Conservation (phyloP, 2,888 invertebrate genomes). For the Ornithoptera alexandrae region DNA sequence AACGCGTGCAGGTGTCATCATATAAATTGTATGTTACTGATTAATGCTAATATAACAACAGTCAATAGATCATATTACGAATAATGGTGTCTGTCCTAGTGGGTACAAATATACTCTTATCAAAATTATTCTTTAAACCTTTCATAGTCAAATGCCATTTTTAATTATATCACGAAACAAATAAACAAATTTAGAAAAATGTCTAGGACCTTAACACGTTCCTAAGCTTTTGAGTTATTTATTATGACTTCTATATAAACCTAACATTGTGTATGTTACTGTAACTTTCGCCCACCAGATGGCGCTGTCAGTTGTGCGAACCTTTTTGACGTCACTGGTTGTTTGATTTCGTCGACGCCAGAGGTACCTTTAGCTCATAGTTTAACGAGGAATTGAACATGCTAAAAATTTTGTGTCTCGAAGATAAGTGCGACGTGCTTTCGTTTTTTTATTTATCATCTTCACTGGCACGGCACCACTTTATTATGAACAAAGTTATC, state of each 20-base stretch:
- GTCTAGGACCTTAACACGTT: background rate
- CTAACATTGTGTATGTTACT: no score
- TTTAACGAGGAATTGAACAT: no score
- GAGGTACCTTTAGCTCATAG: no score
- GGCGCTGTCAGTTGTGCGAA: no score
- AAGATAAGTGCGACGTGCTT: no score
- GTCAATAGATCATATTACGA: background rate
- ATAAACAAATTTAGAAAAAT: background rate
- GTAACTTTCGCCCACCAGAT: no score
- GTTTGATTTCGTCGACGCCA: no score
- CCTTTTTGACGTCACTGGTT: no score
- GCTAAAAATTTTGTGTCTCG: no score
- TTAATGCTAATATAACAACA: constrained; percentile 6
- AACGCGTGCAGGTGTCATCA: background rate
- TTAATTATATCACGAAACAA: background rate
- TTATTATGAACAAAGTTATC: no score
- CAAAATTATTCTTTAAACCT: constrained; percentile 6
- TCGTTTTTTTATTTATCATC: no score
- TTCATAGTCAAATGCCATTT: background rate
- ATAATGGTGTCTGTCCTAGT: background rate
- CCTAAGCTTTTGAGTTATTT: background rate
- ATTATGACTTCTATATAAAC: background rate
- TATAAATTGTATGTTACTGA: background rate
- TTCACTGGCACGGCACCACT: no score
- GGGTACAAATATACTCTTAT: constrained; percentile 9